Evolutionary conservation across 2,797 vertebrate genomes (phyloP), one percentile per base, ranked within the genome.

Genomic region (Rhinella marina): DNA sequence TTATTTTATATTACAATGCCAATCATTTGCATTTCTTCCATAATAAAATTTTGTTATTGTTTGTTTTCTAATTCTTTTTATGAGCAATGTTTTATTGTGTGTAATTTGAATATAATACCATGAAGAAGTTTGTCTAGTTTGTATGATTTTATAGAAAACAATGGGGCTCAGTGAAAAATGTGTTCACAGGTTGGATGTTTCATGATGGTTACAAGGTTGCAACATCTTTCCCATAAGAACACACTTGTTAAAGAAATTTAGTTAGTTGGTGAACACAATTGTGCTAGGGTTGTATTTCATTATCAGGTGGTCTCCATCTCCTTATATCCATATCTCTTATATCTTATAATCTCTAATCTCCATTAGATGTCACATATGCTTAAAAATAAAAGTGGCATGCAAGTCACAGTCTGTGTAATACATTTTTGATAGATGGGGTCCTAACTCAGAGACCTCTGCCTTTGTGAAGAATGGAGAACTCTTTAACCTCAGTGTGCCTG

Each of bases 11-110:
- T 54, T n/a, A 77, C 50, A 52, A 77, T 77, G 48, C 12, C 50
- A 77, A 54, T 16, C 75, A 77, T 77, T 77, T 77, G 75, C 50
- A 77, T 52, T 54, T 77, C 48, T 77, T 77, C 48, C 75, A 52
- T 25, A 77, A 77, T 77, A 77, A 77, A 77, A 77, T 54, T 77
- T 77, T 77, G 75, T 27, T 77, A 77, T 77, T 77, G 75, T 77
- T 77, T 52, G 3, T 75, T 50, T 75, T n/a, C 17, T 75, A 75
- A 23, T 23, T 50, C 19, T 52, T 76, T 77, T 25, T 12, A 54
- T 50, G 41, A 52, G 41, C 4, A 48, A 48, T 73, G 19, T 48
- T 75, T 50, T 75, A 75, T 75, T 48, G 21, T 75, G 19, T 50
- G 72, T 48, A 73, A 68, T 29, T 32, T 19, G 7, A 72, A 29